Base-by-base conservation (phyloP, 2,888 invertebrate genomes). In the Graphium colonna region DNA sequence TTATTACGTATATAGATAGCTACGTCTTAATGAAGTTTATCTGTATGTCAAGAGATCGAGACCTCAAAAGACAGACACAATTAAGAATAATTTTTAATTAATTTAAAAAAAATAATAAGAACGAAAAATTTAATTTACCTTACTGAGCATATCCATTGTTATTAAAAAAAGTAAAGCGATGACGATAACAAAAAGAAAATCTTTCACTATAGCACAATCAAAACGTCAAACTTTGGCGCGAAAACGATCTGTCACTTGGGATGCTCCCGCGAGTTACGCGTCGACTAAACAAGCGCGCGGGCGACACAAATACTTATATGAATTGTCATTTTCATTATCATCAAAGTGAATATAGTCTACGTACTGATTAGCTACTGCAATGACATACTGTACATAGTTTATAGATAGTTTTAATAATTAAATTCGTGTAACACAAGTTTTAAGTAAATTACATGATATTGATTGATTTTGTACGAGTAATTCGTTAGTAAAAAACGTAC, bases 221-320 rank as follows among this genome's bases (percentile, higher is more conserved):
- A 41, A 62, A 62, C 61, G 65, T 63, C 55, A 60, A 64, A 60
- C 51, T 64, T 57, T 51, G 57, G 64, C 66, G 67, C 62, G 60
- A 65, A 55, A 48, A 55, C 59, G 60, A 44, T 31, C 49, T 41
- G 50, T 45, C 50, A 50, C 16, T 9, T n/a, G 48, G 48, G 39
- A 53, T 60, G 59, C 53, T 60, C 58, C 58, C 31, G 51, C 61
- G 58, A 49, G 52, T 59, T 51, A 53, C 59, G 44, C 55, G 33
- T 13, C 46, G 31, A 55, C 54, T 54, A 42, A 44, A 52, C 16
- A 51, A 47, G 18, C 3, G 10, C 13, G 7, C 15, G 39, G 16
- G 39, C 50, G 49, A 47, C 53, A 40, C 18, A 51, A 52, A 42
- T 41, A 45, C 45, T 54, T 56, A 53, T 53, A 53, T 15, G 39